Base-by-base conservation (phyloP, 92 coral and sea anemone genomes). In the Paramuricea clavata region DNA sequence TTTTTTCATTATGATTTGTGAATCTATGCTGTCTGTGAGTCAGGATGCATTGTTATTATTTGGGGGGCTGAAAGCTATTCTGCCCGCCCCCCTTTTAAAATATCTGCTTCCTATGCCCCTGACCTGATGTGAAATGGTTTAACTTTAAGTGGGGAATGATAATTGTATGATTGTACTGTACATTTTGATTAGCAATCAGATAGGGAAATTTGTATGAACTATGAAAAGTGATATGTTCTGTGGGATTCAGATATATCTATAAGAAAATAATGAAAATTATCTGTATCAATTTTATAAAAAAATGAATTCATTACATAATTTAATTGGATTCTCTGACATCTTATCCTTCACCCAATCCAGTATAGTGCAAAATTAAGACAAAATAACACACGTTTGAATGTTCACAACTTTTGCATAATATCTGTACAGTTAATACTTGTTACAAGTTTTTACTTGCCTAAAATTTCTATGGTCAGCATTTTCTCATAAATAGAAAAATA, bases 401-500 rank as follows among this genome's bases (percentile, higher is more conserved):
- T 74, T 44, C 41, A 43, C 25, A 44, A n/a, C 47, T 74, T 74
- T 47, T 54, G 52, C 50, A 36, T 36, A 43, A 44, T 74, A 21
- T 44, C 81, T 74, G 32, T 41, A 74, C 81, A 74, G 35, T 74
- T 76, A 17, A 30, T 65, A 76, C 82, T 76, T 76, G 82, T 76
- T 76, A 76, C 82, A 76, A 76, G 82, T 60, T 30, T 76, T 36
- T 28, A 28, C 42, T 12, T 52, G 68, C 42, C n/a, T 76, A 36
- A 54, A 32, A 76, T 32, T 17, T 76, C 67, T 44, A 36, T 12
- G 50, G 44, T 52, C 27, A 39, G 22, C 25, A 74, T 43, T 74
- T 28, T 74, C 44, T 76, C 82, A 76, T 76, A 76, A 76, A 76
- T 49, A 76, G 82, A 76, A 76, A 73, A 76, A 76, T 76, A 76